Base-by-base conservation (phyloP, 1,140 invertebrate species). In the Laupala kohalensis region DNA sequence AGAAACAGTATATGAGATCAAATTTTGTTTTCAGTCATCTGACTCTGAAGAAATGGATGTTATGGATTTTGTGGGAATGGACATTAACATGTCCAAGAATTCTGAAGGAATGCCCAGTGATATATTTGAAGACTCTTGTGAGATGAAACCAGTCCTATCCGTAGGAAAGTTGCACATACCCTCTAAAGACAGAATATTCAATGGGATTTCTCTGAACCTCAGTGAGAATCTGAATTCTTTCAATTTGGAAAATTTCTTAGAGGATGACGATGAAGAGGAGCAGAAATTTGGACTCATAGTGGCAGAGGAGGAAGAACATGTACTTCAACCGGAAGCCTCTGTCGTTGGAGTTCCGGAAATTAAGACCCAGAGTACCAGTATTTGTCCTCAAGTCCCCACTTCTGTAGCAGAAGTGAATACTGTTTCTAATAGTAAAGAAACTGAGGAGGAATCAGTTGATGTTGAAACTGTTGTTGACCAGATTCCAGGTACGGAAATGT, bases 31-130 rank as follows among this genome's bases (percentile, higher is more conserved):
- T 6, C 64, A 79, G 77, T 74, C 76, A 65, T 76, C 76, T 6
- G 79, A 80, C 27, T 74, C 77, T 65, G 80, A 81, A 72, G 77
- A 79, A 30, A 78, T 80, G 62, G 77, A 78, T 72, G 74, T 74
- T 15, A 72, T 71, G 29, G 70, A 74, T 27, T 76, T 79, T 27
- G 73, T 74, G 69, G 74, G 72, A 26, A n/a, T 76, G 24, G 73
- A 69, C 53, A 76, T 75, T 64, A 71, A 69, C 30, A 69, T 74
- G 66, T 69, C 74, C 4, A 75, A 77, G 19, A 76, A 76, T 28
- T 24, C 69, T 27, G 71, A 74, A n/a, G 69, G 75, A 69, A 66
- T 77, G 68, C 74, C 75, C 62, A 75, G 77, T 37, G 73, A 75
- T 74, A 73, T 79, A 70, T 74, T 78, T 73, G 73, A 77, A 65